phyloP scores from a whole-genome alignment of 1,140 invertebrate species.

The Rhopalosiphum padi region DNA sequence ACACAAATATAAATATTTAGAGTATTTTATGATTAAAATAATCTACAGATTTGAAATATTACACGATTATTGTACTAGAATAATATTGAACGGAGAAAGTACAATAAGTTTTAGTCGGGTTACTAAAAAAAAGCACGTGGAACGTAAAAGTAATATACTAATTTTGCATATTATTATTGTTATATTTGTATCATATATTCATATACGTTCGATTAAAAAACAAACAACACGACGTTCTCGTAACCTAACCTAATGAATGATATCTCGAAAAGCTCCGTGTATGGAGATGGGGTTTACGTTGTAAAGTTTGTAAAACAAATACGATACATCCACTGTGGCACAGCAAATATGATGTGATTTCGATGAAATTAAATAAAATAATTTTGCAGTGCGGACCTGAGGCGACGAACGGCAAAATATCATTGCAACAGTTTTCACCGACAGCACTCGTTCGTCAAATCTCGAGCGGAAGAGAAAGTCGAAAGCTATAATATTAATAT shows the following conservation, averaged over 20 bases:
- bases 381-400: neutral
- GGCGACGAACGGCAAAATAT: neutral
- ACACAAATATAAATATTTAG: neutral
- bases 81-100: neutral
- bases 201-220: neutral
- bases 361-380: neutral
- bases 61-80: neutral
- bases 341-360: neutral
- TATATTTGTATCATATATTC: neutral
- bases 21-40: neutral
- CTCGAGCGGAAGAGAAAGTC: constrained; percentile 48
- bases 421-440: constrained; percentile 11
- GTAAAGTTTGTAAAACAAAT: neutral
- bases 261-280: neutral
- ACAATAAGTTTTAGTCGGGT: neutral
- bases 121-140: neutral
- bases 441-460: neutral
- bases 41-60: neutral
- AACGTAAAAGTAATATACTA: neutral
- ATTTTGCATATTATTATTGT: neutral
- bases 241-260: neutral
- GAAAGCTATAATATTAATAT: constrained; percentile 38
- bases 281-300: neutral
- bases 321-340: too few relatives aligned
- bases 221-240: neutral